Evolutionary conservation across 2,888 invertebrate species (phyloP).

Genomic region (Unio delphinus): DNA sequence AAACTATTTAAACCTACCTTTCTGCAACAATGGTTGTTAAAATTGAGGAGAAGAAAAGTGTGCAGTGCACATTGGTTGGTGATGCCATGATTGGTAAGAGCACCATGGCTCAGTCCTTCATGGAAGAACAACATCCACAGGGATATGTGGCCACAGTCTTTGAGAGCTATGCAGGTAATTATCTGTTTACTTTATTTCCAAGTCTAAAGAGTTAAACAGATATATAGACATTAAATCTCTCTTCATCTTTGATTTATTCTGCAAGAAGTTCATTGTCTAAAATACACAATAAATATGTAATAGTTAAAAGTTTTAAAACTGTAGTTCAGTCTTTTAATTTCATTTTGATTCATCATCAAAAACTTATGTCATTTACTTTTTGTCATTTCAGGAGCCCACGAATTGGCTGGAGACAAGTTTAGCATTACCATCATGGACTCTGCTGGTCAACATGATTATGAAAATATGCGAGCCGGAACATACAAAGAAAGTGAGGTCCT

Average conservation of each 20-base stretch:
- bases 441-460: conserved; percentile 58
- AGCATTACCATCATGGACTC: conserved; percentile 52
- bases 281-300: too few relatives aligned
- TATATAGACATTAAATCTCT: conserved; percentile 18
- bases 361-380: conserved; percentile 3
- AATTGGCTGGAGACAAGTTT: conserved; percentile 53
- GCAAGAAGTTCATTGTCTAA: too few relatives aligned
- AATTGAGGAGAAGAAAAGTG: conserved; percentile 32
- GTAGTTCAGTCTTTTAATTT: too few relatives aligned
- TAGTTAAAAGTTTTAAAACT: too few relatives aligned
- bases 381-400: conserved; percentile 43
- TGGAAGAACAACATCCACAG: conserved; percentile 34
- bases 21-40: conserved; percentile 26
- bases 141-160: conserved; percentile 48
- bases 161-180: conserved; percentile 50
- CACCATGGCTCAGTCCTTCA: conserved; percentile 45
- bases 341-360: neutral
- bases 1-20: too few relatives aligned
- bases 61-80: conserved; percentile 50
- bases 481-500: conserved; percentile 54
- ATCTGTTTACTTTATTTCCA: neutral
- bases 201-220: neutral
- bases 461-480: conserved; percentile 43
- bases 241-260: neutral
- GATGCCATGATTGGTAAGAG: conserved; percentile 61